Evolutionary conservation across 2,113 vertebrate species (phyloP), one percentile per base, ranked within the genome.

Genomic region (Oceanites oceanicus): DNA sequence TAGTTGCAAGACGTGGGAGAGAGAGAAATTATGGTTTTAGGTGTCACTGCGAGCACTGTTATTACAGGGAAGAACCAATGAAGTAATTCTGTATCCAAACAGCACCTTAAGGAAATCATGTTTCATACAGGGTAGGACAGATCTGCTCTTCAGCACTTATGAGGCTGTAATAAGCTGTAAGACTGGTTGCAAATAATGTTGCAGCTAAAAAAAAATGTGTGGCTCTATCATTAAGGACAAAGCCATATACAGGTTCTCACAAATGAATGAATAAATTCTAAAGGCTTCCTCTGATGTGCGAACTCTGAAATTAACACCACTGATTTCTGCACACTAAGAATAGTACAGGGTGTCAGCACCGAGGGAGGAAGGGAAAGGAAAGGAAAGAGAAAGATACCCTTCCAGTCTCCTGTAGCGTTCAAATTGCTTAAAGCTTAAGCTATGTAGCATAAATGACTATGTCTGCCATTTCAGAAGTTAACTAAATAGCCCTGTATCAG

Each of bases 281-380:
- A 95, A 42, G 65, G 85, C 87, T 96, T 94, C 76, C 94, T 95
- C 79, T 84, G 90, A 94, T 94, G 95, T 96, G 94, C 93, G 95
- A 93, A 94, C 91, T 84, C 94, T 13, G 15, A 74, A 92, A 91
- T 96, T 97, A 97, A 96, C 94, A 92, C 88, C 38, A 22, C 63
- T 22, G 79, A 80, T 92, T 77, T 89, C 94, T 82, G 94, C 77
- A 40, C 63, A 12, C 95, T 53, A 81, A 96, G 96, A 96, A 97
- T 98, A 98, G 93, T 76, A 86, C 96, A 78, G 96, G 87, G 85
- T 96, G 96, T 97, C 92, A 88, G 38, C 82, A 90, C 61, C 3
- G 2, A 22, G 53, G 75, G 90, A 36, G 93, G 80, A 92, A 90
- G 80, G 94, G 85, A 67, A 90, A 36, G 45, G 30, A 49, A 50